Conservation (phyloP, 2,888 invertebrate genomes). For the Pseudococcus longispinus region DNA sequence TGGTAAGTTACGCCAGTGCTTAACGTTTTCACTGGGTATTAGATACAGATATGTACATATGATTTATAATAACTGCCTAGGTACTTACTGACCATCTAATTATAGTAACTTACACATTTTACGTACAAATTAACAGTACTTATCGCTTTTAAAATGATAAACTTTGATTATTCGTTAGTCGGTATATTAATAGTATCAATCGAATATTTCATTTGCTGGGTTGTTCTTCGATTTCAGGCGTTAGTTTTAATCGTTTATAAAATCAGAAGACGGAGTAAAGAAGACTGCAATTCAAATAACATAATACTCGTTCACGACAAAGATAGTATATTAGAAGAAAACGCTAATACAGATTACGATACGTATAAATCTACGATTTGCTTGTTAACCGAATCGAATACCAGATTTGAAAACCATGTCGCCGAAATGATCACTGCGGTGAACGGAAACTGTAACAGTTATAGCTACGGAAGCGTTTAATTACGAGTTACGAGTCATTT, state of each 20-base stretch:
- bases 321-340: not conserved
- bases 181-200: not conserved
- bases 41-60: not conserved
- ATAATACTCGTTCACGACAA: not conserved
- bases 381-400: not conserved
- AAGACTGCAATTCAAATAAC: not conserved
- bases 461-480: conserved; percentile 28
- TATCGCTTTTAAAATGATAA: no score
- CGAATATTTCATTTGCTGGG: not conserved
- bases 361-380: not conserved
- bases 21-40: not conserved
- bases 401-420: not conserved
- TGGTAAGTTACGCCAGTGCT: conserved; percentile 61
- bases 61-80: no score
- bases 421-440: not conserved
- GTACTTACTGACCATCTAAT: no score
- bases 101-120: no score
- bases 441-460: not conserved
- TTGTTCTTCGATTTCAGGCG: not conserved
- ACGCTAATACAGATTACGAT: not conserved
- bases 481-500: not conserved
- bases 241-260: not conserved
- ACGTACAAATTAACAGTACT: no score
- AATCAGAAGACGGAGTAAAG: not conserved
- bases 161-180: no score